phyloP scores from a whole-genome alignment of 2,113 vertebrate species.

The Ageneiosus marmoratus region DNA sequence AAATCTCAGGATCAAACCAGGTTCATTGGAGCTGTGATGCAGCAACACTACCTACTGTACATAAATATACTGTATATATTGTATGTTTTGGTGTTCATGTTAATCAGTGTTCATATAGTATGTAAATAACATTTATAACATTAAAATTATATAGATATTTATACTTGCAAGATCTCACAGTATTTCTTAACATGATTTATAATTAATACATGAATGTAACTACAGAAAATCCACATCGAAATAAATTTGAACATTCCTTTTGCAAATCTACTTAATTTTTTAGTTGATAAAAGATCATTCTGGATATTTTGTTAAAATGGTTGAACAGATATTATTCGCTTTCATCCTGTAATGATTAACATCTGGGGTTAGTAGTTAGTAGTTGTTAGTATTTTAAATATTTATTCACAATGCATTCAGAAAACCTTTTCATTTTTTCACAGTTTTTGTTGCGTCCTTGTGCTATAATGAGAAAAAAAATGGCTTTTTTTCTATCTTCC shows the following conservation, averaged over 20 bases:
- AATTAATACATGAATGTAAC: neutral
- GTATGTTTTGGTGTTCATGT: neutral
- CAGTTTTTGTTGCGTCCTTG: no score
- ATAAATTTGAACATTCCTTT: neutral
- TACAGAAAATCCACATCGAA: neutral
- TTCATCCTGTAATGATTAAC: neutral
- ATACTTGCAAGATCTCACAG: neutral
- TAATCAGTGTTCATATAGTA: neutral
- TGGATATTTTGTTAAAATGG: neutral
- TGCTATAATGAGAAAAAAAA: no score
- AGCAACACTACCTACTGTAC: neutral
- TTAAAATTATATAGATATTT: neutral
- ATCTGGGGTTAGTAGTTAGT: no score
- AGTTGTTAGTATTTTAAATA: no score
- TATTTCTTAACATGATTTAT: neutral
- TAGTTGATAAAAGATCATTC: neutral
- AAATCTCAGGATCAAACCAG: neutral
- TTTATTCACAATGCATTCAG: no score
- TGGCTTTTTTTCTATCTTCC: no score
- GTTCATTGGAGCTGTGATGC: neutral
- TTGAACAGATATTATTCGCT: neutral
- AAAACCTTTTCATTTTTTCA: no score
- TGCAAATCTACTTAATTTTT: no score
- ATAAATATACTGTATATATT: neutral
- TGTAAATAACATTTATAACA: neutral